Evolutionary conservation across 2,797 vertebrate species (phyloP), one percentile per base, ranked within the genome.

Genomic region (Poecilia gillii): DNA sequence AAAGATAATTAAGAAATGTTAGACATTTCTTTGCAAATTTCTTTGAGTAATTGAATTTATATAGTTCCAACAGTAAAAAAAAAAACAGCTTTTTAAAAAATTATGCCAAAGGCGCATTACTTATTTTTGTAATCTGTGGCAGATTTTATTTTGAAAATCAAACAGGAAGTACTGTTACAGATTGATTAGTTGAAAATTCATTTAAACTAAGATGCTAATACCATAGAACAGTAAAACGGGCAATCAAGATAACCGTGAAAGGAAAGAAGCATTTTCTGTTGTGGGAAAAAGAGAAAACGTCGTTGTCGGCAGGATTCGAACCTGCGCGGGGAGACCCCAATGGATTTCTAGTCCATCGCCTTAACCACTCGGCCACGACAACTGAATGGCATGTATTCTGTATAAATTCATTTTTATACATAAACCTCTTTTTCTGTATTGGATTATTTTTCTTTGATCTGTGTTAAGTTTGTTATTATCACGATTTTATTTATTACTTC

Each of bases 261-360:
- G 3, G 3, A 8, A 23, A 18, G 2, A 1, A 28, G 41, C 20
- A 2, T 46, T 23, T 46, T 36, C 14, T 46, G n/a, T 45, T 20
- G 14, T 20, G 6, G 0, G 3, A 28, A 45, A 57, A 74, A 9
- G 11, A 45, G 3, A 28, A 31, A 11, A 1, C 3, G 1, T 0
- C 91, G 89, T 90, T 94, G 92, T 92, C 87, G 84, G 91, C 93
- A 95, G 93, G 95, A 94, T 95, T 95, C 78, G 88, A 95, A 95
- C 94, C 92, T 95, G 91, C 93, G 89, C 91, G 87, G 94, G 94
- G 90, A 95, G 85, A 95, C 89, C 94, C 94, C 94, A 95, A 95
- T 94, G 92, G 95, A 95, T 95, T 95, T 94, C 93, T 94, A 95
- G 92, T 93, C 94, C 91, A 95, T 95, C 91, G 91, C 94, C 92